These are phyloP conservation scores for Cyanoderma ruficeps DNA, from an alignment of 2,113 vertebrate species.

Conservation along the genomic window DNA sequence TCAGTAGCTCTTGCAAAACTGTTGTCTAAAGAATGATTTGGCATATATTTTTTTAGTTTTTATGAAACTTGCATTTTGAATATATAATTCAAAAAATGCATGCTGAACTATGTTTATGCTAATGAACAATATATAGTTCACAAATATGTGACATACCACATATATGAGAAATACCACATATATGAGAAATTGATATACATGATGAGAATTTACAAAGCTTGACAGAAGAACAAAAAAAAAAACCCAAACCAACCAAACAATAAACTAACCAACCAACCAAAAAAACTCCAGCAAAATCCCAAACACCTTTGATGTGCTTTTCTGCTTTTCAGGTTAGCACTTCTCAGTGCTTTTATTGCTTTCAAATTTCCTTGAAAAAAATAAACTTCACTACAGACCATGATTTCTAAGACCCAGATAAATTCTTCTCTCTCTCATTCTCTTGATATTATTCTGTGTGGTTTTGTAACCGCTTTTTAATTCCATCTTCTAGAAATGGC, in stretches of 20 bases:
- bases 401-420: background rate
- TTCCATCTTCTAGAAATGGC: background rate
- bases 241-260: rapidly evolving
- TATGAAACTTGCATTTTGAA: background rate
- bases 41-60: background rate
- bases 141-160: background rate
- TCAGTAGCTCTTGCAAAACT: background rate
- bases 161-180: no score
- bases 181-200: no score
- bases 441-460: background rate
- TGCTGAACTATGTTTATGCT: background rate
- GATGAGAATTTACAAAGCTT: background rate
- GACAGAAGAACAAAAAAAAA: background rate
- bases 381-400: background rate
- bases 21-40: background rate
- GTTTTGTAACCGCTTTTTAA: background rate
- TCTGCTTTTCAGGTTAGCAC: background rate
- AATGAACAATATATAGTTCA: background rate
- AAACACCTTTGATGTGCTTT: background rate
- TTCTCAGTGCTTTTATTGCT: background rate
- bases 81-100: background rate
- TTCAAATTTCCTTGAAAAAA: background rate
- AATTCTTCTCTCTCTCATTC: background rate
- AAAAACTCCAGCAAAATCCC: background rate
- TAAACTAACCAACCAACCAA: background rate